Base-by-base conservation (phyloP, 2,113 vertebrate species). In the Xiphophorus hellerii region DNA sequence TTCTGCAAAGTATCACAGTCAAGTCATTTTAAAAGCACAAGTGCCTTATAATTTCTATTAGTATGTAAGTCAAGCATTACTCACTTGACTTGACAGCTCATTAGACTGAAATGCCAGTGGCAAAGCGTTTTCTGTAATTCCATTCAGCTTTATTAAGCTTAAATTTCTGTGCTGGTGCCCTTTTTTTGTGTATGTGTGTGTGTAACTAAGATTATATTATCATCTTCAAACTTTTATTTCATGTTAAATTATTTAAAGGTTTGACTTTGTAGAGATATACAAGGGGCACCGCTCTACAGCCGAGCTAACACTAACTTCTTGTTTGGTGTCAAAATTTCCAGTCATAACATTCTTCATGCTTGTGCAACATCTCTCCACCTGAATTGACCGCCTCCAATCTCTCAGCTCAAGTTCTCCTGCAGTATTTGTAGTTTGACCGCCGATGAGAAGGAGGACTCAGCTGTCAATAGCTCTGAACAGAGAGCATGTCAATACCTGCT, bases 251-350 rank as follows among this genome's bases (percentile, higher is more conserved):
- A 69, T 66, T 31, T 62, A 37, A 35, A 73, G 22, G 62, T 42
- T 62, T 25, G 60, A 35, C 28, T 33, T 42, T 60, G 51, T n/a
- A 15, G 42, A 37, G 62, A 37, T 65, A 9, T 37, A 37, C 10
- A 37, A 37, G 10, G 35, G 1, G 35, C 66, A 20, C 35, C 33
- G 33, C 48, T 58, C 1, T 54, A 70, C 5, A 8, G 35, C 62
- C 39, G 64, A 48, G 28, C 39, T 42, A 69, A 22, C 10, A 64
- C 9, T 25, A 81, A 76, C 15, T 17, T 77, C 61, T 1, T 0
- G 7, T 51, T 73, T 58, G 58, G 35, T 73, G 76, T 69, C 71
- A 69, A 74, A 69, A 83, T 64, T 74, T 70, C 68, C 72, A 78
- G 44, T 77, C 51, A 70, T 6, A 11, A 27, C 35, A 10, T 15